A percentile compares a stretch with the other conserved stretches of the same genome.
phyloP scores from a whole-genome alignment of 2,113 vertebrate species.

The Melanerpes formicivorus region DNA sequence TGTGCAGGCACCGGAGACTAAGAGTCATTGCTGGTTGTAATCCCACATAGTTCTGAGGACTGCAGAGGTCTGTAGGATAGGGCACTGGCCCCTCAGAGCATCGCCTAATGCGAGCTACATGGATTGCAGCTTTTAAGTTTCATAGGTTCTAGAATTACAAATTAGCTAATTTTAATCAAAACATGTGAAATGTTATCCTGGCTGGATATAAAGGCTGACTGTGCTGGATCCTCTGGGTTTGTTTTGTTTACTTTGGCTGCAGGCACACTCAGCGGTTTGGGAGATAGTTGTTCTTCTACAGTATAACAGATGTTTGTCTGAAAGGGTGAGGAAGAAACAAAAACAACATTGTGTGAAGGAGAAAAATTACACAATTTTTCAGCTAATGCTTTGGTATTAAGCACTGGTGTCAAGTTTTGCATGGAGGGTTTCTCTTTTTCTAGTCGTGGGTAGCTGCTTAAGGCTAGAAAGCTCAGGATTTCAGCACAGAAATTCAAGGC shows the following conservation, averaged over 20 bases:
- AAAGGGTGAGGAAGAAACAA: slow-evolving; percentile 98
- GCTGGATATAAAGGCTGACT: slow-evolving; percentile 96
- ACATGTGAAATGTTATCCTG: slow-evolving; percentile 95
- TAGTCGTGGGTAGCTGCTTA: slow-evolving; percentile 9
- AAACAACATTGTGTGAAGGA: slow-evolving; percentile 94
- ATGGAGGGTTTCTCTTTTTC: slow-evolving; percentile 55
- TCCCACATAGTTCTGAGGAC: slow-evolving; percentile 35
- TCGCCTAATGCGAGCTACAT: slow-evolving; percentile 82
- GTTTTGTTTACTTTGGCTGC: slow-evolving; percentile 98
- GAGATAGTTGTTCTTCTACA: slow-evolving; percentile 95
- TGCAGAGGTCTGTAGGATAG: slow-evolving; percentile 48
- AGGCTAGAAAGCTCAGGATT: slow-evolving; percentile 44
- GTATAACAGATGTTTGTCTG: slow-evolving; percentile 99
- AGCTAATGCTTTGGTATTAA: slow-evolving; percentile 78
- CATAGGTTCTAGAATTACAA: slow-evolving; percentile 96
- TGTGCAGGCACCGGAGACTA: not conserved
- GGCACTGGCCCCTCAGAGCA: slow-evolving; percentile 73
- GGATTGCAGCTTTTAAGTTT: slow-evolving; percentile 93
- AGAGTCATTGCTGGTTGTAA: slow-evolving; percentile 2
- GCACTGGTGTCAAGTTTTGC: slow-evolving; percentile 58
- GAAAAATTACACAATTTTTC: slow-evolving; percentile 81
- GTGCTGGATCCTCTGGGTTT: slow-evolving; percentile 89
- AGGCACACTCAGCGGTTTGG: slow-evolving; percentile 89
- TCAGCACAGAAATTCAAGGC: slow-evolving; percentile 33
- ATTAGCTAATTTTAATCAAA: slow-evolving; percentile 99